These are phyloP conservation scores for Lacerta bilineata DNA, from an alignment of 2,797 vertebrate species.

Conservation along the genomic window DNA sequence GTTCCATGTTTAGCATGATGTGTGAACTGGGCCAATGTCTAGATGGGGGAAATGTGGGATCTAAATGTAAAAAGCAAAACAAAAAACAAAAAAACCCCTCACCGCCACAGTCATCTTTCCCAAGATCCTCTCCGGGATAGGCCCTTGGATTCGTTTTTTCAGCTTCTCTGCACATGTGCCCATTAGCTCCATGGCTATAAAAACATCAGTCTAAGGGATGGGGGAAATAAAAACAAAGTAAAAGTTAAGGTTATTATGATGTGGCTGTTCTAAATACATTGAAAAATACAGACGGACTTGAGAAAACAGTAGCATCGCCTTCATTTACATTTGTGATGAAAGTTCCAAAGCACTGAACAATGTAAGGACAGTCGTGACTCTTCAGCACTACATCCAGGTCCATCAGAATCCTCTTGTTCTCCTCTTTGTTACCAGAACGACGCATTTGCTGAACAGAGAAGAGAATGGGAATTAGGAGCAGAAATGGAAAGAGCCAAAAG, in stretches of 20 bases:
- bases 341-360: slow-evolving; percentile 96
- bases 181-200: slow-evolving; percentile 98
- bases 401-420: slow-evolving; percentile 96
- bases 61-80: background rate
- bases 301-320: background rate
- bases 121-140: slow-evolving; percentile 93
- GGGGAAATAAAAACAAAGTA: background rate
- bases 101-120: slow-evolving; percentile 98
- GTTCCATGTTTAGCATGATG: too few species aligned
- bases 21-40: too few species aligned
- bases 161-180: slow-evolving; percentile 96
- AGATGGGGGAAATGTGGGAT: too few species aligned
- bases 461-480: background rate
- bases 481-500: too few species aligned
- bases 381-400: slow-evolving; percentile 96
- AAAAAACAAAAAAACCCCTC: slow-evolving; percentile 64
- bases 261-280: background rate
- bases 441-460: slow-evolving; percentile 90
- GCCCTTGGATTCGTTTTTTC: slow-evolving; percentile 95
- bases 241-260: background rate
- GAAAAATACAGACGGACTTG: background rate
- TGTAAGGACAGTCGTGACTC: slow-evolving; percentile 96
- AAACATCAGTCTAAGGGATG: slow-evolving; percentile 89
- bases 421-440: slow-evolving; percentile 94
- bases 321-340: slow-evolving; percentile 92